phyloP scores from a whole-genome alignment of 2,113 vertebrate genomes.

The Otis tarda region DNA sequence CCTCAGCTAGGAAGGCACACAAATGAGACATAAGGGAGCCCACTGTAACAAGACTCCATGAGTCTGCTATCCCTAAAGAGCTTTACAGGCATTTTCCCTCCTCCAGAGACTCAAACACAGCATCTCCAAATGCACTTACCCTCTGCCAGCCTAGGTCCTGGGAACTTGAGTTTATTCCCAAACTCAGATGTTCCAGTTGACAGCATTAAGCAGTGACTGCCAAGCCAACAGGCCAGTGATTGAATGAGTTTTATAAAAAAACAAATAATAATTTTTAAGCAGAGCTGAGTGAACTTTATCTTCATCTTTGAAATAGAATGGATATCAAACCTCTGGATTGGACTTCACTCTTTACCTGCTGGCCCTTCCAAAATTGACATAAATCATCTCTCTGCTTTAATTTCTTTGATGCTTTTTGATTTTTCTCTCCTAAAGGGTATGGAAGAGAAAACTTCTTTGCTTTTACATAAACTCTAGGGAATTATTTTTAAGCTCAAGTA shows the following conservation, averaged over 20 bases:
- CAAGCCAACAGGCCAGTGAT: conserved; percentile 44
- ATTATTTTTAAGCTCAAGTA: neutral
- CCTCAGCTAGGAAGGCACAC: neutral
- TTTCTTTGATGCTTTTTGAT: neutral
- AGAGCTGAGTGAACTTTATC: neutral
- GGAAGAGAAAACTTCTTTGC: neutral
- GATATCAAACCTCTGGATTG: neutral
- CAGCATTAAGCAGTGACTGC: conserved; percentile 45
- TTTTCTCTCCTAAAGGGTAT: neutral
- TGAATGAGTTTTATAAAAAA: conserved; percentile 47
- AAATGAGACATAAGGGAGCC: conserved; percentile 11
- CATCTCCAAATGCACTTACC: conserved; percentile 53
- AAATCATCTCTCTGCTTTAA: neutral
- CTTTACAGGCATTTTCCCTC: conserved; percentile 30
- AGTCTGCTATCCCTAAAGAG: conserved; percentile 16
- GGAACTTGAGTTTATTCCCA: conserved; percentile 68
- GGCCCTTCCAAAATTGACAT: neutral
- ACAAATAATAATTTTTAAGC: neutral
- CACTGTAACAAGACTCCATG: conserved; percentile 5
- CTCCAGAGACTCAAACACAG: conserved; percentile 11
- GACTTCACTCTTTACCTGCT: neutral
- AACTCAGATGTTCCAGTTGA: conserved; percentile 66
- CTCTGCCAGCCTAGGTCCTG: conserved; percentile 70
- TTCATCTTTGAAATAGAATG: neutral
- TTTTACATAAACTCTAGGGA: neutral